Base-by-base conservation (phyloP, 2,797 vertebrate species). In the Carcharodon carcharias region DNA sequence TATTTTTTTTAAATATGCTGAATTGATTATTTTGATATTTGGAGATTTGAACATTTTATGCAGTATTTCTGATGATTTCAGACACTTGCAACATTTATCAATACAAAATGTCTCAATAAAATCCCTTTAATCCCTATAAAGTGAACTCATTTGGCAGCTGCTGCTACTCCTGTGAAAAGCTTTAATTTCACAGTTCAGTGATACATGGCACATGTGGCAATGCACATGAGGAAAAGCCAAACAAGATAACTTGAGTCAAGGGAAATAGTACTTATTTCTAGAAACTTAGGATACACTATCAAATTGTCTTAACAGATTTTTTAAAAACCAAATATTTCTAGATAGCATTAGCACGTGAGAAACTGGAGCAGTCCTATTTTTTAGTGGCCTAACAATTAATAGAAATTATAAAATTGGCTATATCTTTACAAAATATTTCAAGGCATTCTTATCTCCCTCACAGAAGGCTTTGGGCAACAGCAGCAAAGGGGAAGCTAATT, bases 161-260 rank as follows among this genome's bases (percentile, higher is more conserved):
- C 28, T 18, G 40, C 45, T 95, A 50, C 54, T 71, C 31, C 26
- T 54, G 94, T 35, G 65, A 56, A 73, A 95, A 31, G 69, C 26
- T 95, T 95, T 77, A 71, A 58, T 95, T 77, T 95, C 94, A 95
- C 94, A 77, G 50, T 73, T 73, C 67, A 95, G 28, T 73, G 67
- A 77, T 77, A 95, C 50, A 54, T 95, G 50, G 31, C 31, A 56
- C 94, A 95, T 11, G 94, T n/a, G 56, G 9, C 65, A 28, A 95
- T 63, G 61, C 93, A 71, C 26, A 77, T 56, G 50, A 56, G 69
- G 67, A 18, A 95, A 77, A 77, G 69, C 69, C 69, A 95, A 95
- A 71, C 50, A 77, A 56, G 69, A 56, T 95, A 58, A 71, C 16
- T 73, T 56, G 26, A 95, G 5, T 56, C 4, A 73, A 77, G 69